Evolutionary conservation across 92 coral and sea anemone genomes (phyloP).

Genomic region (Desmophyllum pertusum): DNA sequence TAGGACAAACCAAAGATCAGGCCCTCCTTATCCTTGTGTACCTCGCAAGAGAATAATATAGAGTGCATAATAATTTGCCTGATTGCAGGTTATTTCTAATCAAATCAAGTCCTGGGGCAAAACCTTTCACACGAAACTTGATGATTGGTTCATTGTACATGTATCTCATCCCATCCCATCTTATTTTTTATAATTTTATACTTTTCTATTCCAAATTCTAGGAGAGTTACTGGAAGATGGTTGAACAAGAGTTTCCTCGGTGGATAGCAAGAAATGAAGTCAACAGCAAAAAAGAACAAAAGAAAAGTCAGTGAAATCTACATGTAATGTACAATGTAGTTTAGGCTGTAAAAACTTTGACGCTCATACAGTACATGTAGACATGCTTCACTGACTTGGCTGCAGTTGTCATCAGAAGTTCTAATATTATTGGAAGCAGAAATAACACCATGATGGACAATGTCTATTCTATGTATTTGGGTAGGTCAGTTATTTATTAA

Average conservation of each 20-base stretch:
- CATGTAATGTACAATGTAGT: not conserved
- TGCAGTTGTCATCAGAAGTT: not conserved
- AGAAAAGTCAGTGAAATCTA: not conserved
- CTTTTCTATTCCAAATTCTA: conserved; percentile 4
- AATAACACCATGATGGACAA: not conserved
- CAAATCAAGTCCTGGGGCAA: too few species aligned
- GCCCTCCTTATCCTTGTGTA: too few species aligned
- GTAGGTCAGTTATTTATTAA: not conserved
- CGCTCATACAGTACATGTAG: not conserved
- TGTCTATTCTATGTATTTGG: not conserved
- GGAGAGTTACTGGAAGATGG: conserved; percentile 60
- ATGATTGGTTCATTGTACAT: too few species aligned
- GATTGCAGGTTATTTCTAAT: too few species aligned
- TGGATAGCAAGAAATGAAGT: conserved; percentile 44
- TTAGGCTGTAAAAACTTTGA: not conserved
- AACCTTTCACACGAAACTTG: too few species aligned
- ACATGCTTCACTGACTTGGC: not conserved
- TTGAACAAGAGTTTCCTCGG: conserved; percentile 48
- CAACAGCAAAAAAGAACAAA: not conserved
- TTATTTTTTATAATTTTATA: too few species aligned
- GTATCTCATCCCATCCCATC: too few species aligned
- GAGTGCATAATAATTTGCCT: too few species aligned
- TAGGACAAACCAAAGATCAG: too few species aligned
- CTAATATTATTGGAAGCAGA: not conserved
- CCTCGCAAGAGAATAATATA: too few species aligned